A percentile compares a stretch with the other conserved stretches of the same genome.
phyloP scores from a whole-genome alignment of 2,888 invertebrate species.

The Drosophila setosimentum region DNA sequence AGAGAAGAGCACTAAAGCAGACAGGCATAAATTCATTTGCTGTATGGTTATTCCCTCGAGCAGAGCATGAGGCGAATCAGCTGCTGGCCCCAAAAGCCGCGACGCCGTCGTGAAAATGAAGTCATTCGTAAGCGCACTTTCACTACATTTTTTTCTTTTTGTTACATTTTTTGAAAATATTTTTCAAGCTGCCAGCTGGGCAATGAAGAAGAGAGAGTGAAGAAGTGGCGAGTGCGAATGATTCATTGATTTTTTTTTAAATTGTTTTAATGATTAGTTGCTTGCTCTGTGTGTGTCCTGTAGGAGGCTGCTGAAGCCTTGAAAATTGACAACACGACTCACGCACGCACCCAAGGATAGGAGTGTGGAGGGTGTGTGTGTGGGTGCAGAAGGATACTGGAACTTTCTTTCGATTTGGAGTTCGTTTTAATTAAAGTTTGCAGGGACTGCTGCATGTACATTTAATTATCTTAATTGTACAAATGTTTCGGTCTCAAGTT shows the following conservation, averaged over 20 bases:
- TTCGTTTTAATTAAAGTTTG: background rate
- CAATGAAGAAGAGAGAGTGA: constrained; percentile 18
- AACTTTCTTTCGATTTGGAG: constrained; percentile 57
- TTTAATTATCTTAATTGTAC: background rate
- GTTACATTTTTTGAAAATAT: constrained; percentile 3
- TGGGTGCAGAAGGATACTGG: constrained; percentile 55
- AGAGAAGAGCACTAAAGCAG: background rate
- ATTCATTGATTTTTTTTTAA: constrained; percentile 55
- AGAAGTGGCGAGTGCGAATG: constrained; percentile 10
- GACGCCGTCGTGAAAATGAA: constrained; percentile 52
- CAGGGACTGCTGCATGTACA: constrained; percentile 1
- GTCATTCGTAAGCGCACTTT: constrained; percentile 53
- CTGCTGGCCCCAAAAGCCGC: constrained; percentile 40
- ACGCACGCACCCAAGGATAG: background rate
- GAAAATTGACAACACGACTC: constrained; percentile 59
- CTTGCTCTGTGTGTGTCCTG: constrained; percentile 15
- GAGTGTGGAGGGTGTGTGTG: constrained; percentile 13
- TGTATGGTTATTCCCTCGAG: constrained; percentile 2
- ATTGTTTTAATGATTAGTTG: constrained; percentile 8
- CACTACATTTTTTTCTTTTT: constrained; percentile 15
- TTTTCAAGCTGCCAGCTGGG: constrained; percentile 53
- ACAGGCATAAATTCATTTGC: constrained; percentile 1
- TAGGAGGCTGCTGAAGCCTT: constrained; percentile 55
- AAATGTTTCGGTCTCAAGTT: constrained; percentile 55
- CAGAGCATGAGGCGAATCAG: constrained; percentile 37